Conservation (phyloP, 2,888 invertebrate genomes). For the Anorthoa munda region DNA sequence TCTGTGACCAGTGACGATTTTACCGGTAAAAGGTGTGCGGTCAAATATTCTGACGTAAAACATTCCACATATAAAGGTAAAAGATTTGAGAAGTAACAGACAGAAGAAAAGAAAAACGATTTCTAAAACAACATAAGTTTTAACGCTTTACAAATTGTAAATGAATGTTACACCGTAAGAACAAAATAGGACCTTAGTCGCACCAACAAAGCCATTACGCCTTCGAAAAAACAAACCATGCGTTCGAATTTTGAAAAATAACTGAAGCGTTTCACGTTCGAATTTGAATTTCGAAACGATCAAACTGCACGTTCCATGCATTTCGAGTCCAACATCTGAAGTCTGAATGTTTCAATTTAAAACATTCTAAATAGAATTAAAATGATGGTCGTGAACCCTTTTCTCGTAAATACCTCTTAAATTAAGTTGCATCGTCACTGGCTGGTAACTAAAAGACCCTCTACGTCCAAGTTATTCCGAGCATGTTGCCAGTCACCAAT, state of each 20-base stretch:
- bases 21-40: no score
- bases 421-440: conserved; percentile 49
- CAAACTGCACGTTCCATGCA: conserved; percentile 31
- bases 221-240: conserved; percentile 25
- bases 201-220: not conserved
- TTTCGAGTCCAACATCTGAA: conserved; percentile 18
- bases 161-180: not conserved
- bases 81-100: not conserved
- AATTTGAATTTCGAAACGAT: conserved; percentile 42
- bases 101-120: not conserved
- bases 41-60: no score
- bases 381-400: conserved; percentile 39
- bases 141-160: not conserved
- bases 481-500: conserved; percentile 43
- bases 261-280: conserved; percentile 21
- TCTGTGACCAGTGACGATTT: not conserved
- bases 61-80: no score
- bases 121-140: not conserved
- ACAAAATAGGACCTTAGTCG: conserved; percentile 1
- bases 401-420: conserved; percentile 45
- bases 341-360: conserved; percentile 49
- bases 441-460: conserved; percentile 34
- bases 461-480: conserved; percentile 24
- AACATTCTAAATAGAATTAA: conserved; percentile 21
- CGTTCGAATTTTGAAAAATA: conserved; percentile 45